Evolutionary conservation across 2,888 invertebrate genomes (phyloP), one percentile per base, ranked within the genome.

Genomic region (Apodemia mormo): DNA sequence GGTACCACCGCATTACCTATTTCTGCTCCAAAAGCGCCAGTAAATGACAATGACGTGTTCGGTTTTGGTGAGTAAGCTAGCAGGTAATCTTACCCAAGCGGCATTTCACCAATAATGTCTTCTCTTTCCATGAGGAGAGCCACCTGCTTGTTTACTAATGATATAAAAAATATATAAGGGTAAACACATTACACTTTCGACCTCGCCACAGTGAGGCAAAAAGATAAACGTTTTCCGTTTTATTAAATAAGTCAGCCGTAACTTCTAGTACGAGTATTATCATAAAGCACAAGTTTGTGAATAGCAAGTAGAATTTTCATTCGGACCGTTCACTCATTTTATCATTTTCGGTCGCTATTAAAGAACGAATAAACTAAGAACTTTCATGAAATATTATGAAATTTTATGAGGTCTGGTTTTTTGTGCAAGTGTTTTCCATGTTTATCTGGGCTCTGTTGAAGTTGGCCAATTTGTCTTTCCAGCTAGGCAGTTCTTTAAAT

Each of bases 221-320:
- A 8, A 14, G 14, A 37, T 33, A 64, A 64, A 64, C 64, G 64
- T 37, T 64, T 64, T 64, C 64, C 7, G 14, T 64, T n/a, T 14
- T 64, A 37, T 64, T 64, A 37, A 37, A 64, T 64, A 64, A 64
- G 64, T 64, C 64, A 2, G 37, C 64, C 30, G 64, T 64, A 64
- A 37, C 37, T 64, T 37, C 14, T 33, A 37, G n/a, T n/a, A 64
- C n/a, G 64, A 37, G 37, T 64, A 64, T 64, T 64, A 64, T 64
- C 64, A 64, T 64, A 64, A 64, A n/a, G 64, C 33, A 37, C 64
- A 64, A 64, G 64, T 37, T 64, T 64, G 33, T 64, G 64, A 64
- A 64, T 64, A 14, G 64, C 37, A 33, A 64, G 64, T 64, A n/a
- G 33, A 37, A 64, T 64, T 37, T 64, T 64, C 37, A 64, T 37